A percentile compares a stretch with the other conserved stretches of the same genome.
Evolutionary conservation across 2,797 vertebrate genomes (phyloP).

Genomic region (Scleropages formosus): DNA sequence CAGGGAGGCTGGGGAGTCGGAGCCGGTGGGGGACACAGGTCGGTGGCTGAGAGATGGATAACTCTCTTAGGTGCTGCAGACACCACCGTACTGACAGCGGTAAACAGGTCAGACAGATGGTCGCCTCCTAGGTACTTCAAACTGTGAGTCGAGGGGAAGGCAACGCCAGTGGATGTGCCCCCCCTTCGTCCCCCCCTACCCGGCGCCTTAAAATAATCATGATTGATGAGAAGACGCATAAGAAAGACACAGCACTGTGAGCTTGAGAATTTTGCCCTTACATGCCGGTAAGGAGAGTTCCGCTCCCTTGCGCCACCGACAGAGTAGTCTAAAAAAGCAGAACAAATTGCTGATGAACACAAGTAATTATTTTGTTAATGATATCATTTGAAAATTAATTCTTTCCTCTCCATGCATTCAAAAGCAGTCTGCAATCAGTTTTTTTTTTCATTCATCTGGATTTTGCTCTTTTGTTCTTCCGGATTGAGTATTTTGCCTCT

Average conservation of each 20-base stretch:
- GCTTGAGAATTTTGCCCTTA: slow-evolving; percentile 30
- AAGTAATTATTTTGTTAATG: slow-evolving; percentile 26
- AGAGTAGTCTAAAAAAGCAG: not conserved
- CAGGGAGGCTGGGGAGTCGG: slow-evolving; percentile 35
- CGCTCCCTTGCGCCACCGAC: not conserved
- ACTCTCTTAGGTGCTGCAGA: slow-evolving; percentile 56
- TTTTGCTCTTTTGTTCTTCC: no score
- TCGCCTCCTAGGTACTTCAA: slow-evolving; percentile 43
- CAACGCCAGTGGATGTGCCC: slow-evolving; percentile 23
- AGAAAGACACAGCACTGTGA: slow-evolving; percentile 27
- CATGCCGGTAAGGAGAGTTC: not conserved
- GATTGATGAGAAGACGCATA: slow-evolving; percentile 49
- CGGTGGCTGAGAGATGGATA: slow-evolving; percentile 62
- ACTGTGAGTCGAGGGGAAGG: slow-evolving; percentile 32
- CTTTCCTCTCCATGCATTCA: slow-evolving; percentile 8
- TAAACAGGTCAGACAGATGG: slow-evolving; percentile 46
- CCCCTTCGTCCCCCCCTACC: slow-evolving; percentile 31
- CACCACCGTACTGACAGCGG: slow-evolving; percentile 51
- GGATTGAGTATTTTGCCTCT: not conserved
- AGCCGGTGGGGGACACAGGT: slow-evolving; percentile 41
- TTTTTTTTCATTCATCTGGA: not conserved
- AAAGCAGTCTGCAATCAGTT: not conserved
- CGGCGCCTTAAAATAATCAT: slow-evolving; percentile 46
- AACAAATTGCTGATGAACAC: slow-evolving; percentile 22
- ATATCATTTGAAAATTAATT: slow-evolving; percentile 26